phyloP scores from a whole-genome alignment of 2,113 vertebrate species.

The Eira barbara region DNA sequence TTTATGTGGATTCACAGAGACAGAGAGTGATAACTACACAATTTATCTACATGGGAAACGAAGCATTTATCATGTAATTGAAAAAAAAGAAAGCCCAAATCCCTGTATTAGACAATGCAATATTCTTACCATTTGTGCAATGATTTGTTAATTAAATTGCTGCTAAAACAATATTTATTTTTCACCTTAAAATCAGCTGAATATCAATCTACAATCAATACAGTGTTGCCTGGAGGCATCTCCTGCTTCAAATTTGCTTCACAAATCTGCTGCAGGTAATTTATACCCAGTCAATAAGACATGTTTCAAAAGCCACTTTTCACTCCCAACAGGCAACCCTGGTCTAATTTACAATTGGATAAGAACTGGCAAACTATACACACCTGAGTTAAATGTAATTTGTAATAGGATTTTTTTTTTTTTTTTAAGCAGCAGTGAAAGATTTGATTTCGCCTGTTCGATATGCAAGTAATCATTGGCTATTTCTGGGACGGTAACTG shows the following conservation, averaged over 20 bases:
- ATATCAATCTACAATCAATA: constrained; percentile 83
- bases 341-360: constrained; percentile 81
- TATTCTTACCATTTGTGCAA: constrained; percentile 67
- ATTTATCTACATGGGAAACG: not conserved
- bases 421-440: constrained; percentile 72
- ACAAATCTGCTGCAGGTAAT: constrained; percentile 82
- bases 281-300: constrained; percentile 82
- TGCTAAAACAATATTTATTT: constrained; percentile 78
- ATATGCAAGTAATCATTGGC: constrained; percentile 79
- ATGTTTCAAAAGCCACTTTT: constrained; percentile 78
- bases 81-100: constrained; percentile 18
- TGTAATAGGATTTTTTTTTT: constrained; percentile 78
- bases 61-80: constrained; percentile 44
- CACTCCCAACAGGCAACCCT: constrained; percentile 81
- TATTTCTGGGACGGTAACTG: constrained; percentile 78
- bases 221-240: constrained; percentile 70
- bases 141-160: constrained; percentile 78
- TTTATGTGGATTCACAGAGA: not conserved
- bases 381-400: constrained; percentile 83
- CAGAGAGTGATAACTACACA: not conserved
- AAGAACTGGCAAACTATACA: constrained; percentile 75
- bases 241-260: constrained; percentile 79
- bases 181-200: constrained; percentile 78
- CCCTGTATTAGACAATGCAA: constrained; percentile 48
- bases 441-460: constrained; percentile 81